phyloP scores from a whole-genome alignment of 2,113 vertebrate genomes.

The Nothocercus julius region DNA sequence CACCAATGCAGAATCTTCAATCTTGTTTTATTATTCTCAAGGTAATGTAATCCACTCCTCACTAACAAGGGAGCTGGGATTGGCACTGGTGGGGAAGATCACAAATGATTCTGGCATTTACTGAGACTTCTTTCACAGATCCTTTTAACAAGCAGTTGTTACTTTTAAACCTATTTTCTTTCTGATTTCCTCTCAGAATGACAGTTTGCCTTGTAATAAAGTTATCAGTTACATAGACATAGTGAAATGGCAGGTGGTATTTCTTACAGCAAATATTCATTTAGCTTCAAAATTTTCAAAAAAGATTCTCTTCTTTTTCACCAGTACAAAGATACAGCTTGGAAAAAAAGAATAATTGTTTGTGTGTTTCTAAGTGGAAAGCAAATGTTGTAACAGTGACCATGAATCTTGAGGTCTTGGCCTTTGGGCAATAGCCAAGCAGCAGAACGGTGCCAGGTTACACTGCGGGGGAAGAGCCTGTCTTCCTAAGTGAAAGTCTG shows the following conservation, averaged over 20 bases:
- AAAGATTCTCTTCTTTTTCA: neutral
- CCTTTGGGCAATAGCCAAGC: neutral
- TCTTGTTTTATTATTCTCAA: neutral
- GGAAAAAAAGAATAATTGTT: neutral
- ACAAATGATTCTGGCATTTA: neutral
- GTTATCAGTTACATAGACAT: neutral
- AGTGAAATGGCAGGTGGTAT: neutral
- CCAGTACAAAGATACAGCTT: neutral
- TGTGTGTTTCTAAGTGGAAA: neutral
- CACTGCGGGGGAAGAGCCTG: neutral
- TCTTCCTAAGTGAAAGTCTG: neutral
- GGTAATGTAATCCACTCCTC: neutral
- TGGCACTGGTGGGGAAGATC: neutral
- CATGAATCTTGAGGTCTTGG: neutral
- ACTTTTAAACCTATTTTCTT: neutral
- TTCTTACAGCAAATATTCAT: neutral
- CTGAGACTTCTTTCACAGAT: neutral
- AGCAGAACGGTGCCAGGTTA: neutral
- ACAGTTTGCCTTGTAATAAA: neutral
- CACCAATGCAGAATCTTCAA: neutral
- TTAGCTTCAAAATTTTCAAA: neutral
- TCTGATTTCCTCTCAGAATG: neutral
- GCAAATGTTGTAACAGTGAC: neutral
- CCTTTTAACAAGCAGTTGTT: neutral
- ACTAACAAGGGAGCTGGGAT: neutral